Evolutionary conservation across 53 echinoderm and acorn worm species (phyloP).

Genomic region (Patiria pectinifera): DNA sequence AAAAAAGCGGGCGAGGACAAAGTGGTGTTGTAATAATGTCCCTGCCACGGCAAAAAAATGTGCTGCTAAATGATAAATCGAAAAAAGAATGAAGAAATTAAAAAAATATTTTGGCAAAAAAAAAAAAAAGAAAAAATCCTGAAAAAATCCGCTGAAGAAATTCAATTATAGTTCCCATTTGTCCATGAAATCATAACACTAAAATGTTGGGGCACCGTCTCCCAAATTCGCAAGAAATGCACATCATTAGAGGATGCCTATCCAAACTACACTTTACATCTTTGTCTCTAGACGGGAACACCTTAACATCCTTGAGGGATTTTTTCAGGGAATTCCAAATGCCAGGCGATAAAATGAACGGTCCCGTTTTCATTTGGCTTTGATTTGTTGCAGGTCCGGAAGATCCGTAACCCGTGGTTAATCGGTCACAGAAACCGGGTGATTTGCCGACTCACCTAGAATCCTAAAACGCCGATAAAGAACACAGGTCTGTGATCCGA

Average conservation of each 20-base stretch:
- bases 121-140: too few relatives aligned
- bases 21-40: too few relatives aligned
- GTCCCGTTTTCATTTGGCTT: background rate
- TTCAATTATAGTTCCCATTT: too few relatives aligned
- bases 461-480: conserved; percentile 5
- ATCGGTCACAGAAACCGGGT: background rate
- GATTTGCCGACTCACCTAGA: conserved; percentile 33
- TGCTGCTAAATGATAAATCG: too few relatives aligned
- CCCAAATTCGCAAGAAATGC: background rate
- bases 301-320: background rate
- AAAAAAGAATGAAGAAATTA: too few relatives aligned
- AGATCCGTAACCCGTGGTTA: conserved; percentile 23
- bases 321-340: too few relatives aligned
- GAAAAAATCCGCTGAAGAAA: too few relatives aligned
- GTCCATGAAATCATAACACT: too few relatives aligned
- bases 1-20: too few relatives aligned
- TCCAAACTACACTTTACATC: background rate
- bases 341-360: background rate
- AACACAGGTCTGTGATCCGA: background rate
- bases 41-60: too few relatives aligned
- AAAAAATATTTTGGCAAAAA: too few relatives aligned
- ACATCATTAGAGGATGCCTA: background rate
- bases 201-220: background rate
- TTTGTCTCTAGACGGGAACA: background rate
- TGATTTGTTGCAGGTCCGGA: background rate